These are phyloP conservation scores for Drosophila histrio DNA, from an alignment of 2,888 invertebrate genomes.

Conservation along the genomic window DNA sequence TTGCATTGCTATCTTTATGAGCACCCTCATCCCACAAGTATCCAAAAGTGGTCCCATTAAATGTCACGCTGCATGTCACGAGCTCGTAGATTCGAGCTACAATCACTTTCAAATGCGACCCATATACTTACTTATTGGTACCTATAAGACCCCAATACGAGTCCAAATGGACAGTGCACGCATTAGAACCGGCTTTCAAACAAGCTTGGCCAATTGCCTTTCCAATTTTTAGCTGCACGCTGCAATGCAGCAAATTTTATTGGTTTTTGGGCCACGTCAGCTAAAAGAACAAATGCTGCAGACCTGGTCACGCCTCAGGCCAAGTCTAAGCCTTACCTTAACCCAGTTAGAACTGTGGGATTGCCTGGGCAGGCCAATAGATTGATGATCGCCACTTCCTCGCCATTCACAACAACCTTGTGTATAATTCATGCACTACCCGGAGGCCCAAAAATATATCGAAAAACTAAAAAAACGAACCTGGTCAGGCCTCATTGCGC, in stretches of 20 bases:
- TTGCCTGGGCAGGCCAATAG: conserved; percentile 17
- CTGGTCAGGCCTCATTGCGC: conserved; percentile 36
- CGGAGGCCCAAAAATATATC: no score
- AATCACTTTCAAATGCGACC: conserved; percentile 76
- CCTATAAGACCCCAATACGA: conserved; percentile 24
- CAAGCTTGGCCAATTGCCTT: conserved; percentile 60
- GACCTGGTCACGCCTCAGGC: conserved; percentile 54
- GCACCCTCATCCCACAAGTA: conserved; percentile 19
- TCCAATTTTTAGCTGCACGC: conserved; percentile 54
- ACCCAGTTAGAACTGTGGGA: conserved; percentile 60
- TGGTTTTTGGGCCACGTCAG: conserved; percentile 49
- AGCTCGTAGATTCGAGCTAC: conserved; percentile 41
- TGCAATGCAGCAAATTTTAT: conserved; percentile 28
- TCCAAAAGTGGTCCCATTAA: conserved; percentile 32
- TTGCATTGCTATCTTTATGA: conserved; percentile 13
- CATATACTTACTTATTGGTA: conserved; percentile 35
- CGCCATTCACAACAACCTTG: conserved; percentile 39
- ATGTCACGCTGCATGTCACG: conserved; percentile 40
- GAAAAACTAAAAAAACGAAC: conserved; percentile 5
- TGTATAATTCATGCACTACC: conserved; percentile 34
- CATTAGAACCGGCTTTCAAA: conserved; percentile 73
- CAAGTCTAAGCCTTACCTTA: conserved; percentile 63
- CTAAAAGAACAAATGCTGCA: conserved; percentile 39
- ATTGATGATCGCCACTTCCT: conserved; percentile 28
- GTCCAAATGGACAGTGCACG: conserved; percentile 57